phyloP scores from a whole-genome alignment of 1,140 invertebrate genomes.

The Meloidogyne hapla region DNA sequence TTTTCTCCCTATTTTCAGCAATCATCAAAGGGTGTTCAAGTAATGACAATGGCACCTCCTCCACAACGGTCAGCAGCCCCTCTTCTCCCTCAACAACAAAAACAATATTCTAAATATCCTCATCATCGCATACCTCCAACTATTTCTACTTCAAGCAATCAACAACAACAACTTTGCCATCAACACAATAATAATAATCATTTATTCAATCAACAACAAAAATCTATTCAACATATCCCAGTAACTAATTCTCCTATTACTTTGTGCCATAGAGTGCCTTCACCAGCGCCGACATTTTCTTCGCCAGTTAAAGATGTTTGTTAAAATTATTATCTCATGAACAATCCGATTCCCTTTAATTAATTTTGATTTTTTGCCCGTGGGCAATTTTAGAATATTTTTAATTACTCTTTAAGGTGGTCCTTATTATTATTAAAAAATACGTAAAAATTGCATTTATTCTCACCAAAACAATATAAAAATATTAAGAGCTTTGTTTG shows the following conservation, averaged over 20 bases:
- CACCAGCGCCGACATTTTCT: conserved; percentile 37
- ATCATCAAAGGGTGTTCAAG: neutral
- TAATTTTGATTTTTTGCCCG: too few species aligned
- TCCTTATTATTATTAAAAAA: neutral
- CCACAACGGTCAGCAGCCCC: neutral
- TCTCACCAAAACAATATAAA: neutral
- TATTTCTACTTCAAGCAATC: conserved; percentile 13
- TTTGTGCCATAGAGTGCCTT: conserved; percentile 29
- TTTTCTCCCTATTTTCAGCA: neutral
- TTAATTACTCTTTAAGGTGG: neutral
- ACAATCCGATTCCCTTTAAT: too few species aligned
- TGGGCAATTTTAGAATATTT: neutral
- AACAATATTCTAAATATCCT: conserved; percentile 5
- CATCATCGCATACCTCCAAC: conserved; percentile 4
- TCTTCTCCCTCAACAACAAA: conserved; percentile 4
- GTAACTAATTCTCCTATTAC: neutral
- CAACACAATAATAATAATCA: neutral
- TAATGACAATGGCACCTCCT: conserved; percentile 2
- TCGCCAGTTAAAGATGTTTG: conserved; percentile 23
- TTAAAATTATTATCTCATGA: too few species aligned
- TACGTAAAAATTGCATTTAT: neutral
- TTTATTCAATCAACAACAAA: neutral
- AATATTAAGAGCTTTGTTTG: neutral
- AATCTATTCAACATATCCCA: neutral
- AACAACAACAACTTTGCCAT: conserved; percentile 4